Evolutionary conservation across 2,888 invertebrate species (phyloP), one percentile per base, ranked within the genome.

Genomic region (Pyrrhia umbra): DNA sequence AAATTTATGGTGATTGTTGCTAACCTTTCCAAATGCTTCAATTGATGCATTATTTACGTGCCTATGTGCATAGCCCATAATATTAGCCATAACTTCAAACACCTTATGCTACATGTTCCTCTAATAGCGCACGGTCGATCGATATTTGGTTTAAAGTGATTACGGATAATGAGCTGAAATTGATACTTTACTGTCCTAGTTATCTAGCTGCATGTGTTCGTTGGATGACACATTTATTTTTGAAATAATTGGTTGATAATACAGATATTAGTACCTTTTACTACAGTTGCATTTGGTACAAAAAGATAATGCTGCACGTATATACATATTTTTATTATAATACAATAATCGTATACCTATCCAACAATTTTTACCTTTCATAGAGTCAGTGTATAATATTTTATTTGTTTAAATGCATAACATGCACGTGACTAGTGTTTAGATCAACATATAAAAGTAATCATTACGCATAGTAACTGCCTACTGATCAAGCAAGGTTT

Each of bases 1-100:
- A 78, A 77, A 80, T 77, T 64, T 74, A 79, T 76, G 68, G 68
- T 69, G 68, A 69, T 74, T 68, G 59, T 67, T 61, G 65, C 39
- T 73, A 77, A 77, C 74, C 65, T 79, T 83, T 77, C 61, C 37
- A 63, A 68, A 73, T 60, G 65, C 50, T 50, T 60, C 45, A 61
- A 69, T 67, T 50, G 73, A 42, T 78, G 66, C 66, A 65, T 75
- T 34, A 72, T 63, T 71, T 30, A 64, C 39, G 43, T 66, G 49
- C 20, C 30, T 39, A 30, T 37, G 49, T 34, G 51, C 42, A 58
- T 52, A 43, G 37, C 30, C 50, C 54, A 55, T 23, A 34, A 23
- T 42, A 49, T 39, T 45, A 23, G 23, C 37, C 55, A 43, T 42
- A 16, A 54, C 43, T 49, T 49, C 2, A n/a, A 42, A 2, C 13